Evolutionary conservation across 2,888 invertebrate species (phyloP).

Genomic region (Leucoptera coffeella): DNA sequence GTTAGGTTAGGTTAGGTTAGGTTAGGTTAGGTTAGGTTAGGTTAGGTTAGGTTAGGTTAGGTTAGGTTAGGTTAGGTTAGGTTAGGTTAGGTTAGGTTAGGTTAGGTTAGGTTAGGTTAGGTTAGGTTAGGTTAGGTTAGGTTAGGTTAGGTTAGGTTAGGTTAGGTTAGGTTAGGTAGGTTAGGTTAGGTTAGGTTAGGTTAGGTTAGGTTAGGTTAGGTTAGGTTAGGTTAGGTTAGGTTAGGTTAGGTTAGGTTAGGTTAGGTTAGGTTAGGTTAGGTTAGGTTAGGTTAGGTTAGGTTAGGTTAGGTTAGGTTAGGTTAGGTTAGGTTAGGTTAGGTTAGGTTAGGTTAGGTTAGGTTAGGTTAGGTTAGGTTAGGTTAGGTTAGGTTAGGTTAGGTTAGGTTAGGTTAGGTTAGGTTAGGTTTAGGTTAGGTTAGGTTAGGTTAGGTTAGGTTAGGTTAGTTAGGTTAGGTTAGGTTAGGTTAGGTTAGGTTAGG

Average conservation of each 20-base stretch:
- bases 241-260: slow-evolving; percentile 5
- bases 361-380: slow-evolving; percentile 3
- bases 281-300: slow-evolving; percentile 3
- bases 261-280: slow-evolving; percentile 5
- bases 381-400: slow-evolving; percentile 3
- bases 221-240: slow-evolving; percentile 5
- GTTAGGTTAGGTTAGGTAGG: slow-evolving; percentile 3
- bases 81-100: slow-evolving; percentile 7
- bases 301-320: slow-evolving; percentile 3
- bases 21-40: slow-evolving; percentile 5
- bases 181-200: slow-evolving; percentile 2
- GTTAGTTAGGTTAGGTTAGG: slow-evolving; percentile 5
- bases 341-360: slow-evolving; percentile 2
- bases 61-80: slow-evolving; percentile 8
- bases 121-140: slow-evolving; percentile 6
- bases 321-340: slow-evolving; percentile 2
- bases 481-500: slow-evolving; percentile 6
- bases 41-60: slow-evolving; percentile 9
- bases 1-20: slow-evolving; percentile 9
- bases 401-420: slow-evolving; percentile 4
- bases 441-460: slow-evolving; percentile 4
- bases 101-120: slow-evolving; percentile 8
- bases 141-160: slow-evolving; percentile 6
- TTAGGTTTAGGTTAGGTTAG: slow-evolving; percentile 5
- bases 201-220: slow-evolving; percentile 5